Conservation (phyloP, 2,797 vertebrate species). For the Buceros bicornis region DNA sequence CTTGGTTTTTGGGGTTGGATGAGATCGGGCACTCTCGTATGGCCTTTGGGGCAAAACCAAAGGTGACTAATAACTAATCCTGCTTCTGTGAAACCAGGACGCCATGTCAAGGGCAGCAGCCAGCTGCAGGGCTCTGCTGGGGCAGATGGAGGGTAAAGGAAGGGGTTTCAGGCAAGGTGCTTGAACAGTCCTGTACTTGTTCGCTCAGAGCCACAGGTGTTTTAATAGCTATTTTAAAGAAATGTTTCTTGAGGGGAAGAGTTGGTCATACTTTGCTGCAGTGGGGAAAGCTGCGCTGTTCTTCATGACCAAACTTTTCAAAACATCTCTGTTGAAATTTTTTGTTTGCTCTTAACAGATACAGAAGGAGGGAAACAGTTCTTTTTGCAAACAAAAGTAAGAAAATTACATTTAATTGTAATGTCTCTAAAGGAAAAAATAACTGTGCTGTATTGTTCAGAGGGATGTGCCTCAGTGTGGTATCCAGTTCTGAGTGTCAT, state of each 20-base stretch:
- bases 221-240: neutral
- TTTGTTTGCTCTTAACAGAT: conserved; percentile 24
- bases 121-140: neutral
- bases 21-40: too few species aligned
- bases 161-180: neutral
- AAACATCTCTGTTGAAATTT: neutral
- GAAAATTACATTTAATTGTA: conserved; percentile 18
- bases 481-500: neutral
- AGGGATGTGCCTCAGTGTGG: neutral
- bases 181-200: neutral
- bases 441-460: neutral
- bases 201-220: fast-evolving
- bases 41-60: too few species aligned
- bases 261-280: neutral
- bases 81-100: too few species aligned
- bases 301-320: conserved; percentile 20
- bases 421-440: neutral
- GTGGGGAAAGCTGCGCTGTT: neutral
- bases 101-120: neutral
- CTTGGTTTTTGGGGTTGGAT: too few species aligned
- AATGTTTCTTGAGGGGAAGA: neutral
- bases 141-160: neutral
- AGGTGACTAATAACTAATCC: too few species aligned
- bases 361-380: neutral
- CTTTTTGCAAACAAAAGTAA: conserved; percentile 9